Conservation (phyloP, 2,888 invertebrate species). For the Rhorus exstirpatorius region DNA sequence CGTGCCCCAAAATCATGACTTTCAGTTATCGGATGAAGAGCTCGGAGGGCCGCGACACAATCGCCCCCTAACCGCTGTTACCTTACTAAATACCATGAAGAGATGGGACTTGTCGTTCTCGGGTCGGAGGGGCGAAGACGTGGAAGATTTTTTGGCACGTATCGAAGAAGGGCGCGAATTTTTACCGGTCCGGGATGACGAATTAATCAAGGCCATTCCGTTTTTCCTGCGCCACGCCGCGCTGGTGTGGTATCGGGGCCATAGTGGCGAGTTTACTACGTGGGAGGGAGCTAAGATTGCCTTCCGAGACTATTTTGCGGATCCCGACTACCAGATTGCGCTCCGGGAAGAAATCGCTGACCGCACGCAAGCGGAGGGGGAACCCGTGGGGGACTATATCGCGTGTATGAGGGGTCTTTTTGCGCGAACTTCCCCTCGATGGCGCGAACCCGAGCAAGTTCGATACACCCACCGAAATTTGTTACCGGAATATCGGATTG, state of each 20-base stretch:
- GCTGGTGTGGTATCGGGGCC: constrained; percentile 37
- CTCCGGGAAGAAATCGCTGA: constrained; percentile 24
- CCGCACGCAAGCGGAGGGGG: constrained; percentile 13
- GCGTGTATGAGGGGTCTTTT: constrained; percentile 32
- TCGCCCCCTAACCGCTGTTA: constrained; percentile 1
- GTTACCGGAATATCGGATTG: background rate
- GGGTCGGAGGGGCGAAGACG: constrained; percentile 11
- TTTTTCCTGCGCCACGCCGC: constrained; percentile 13
- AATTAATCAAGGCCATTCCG: constrained; percentile 25
- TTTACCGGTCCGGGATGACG: background rate
- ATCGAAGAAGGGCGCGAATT: constrained; percentile 43
- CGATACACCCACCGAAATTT: constrained; percentile 22
- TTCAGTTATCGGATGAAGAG: background rate
- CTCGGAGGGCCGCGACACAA: no score
- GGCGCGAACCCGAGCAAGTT: constrained; percentile 14
- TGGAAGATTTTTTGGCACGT: constrained; percentile 31
- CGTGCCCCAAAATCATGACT: background rate
- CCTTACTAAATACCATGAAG: constrained; percentile 34
- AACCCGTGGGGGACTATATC: constrained; percentile 18
- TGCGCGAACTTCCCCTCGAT: constrained; percentile 21
- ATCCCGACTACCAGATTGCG: constrained; percentile 42
- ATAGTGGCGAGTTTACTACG: background rate
- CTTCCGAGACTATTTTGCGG: constrained; percentile 10
- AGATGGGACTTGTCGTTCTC: constrained; percentile 21
- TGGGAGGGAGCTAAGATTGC: constrained; percentile 26